These are phyloP conservation scores for Ammodytes marinus DNA, from an alignment of 2,113 vertebrate species.

Conservation along the genomic window DNA sequence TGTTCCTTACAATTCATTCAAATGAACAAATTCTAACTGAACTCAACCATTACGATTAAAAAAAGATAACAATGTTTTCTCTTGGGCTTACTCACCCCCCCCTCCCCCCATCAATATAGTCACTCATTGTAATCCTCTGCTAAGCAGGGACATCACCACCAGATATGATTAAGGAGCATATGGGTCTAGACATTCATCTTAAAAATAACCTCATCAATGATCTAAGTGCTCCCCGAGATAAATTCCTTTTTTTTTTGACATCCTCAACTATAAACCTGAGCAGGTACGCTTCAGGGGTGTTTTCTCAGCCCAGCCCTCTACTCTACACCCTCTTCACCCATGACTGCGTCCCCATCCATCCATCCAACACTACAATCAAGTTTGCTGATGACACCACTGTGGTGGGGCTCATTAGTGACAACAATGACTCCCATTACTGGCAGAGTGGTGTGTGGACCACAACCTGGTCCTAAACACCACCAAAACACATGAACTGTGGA, in stretches of 20 bases:
- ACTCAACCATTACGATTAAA: background rate
- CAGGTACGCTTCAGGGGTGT: too few species aligned
- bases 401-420: too few species aligned
- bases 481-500: too few species aligned
- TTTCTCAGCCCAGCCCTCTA: too few species aligned
- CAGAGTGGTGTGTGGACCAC: too few species aligned
- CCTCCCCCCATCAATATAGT: background rate
- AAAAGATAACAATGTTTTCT: constrained; percentile 1
- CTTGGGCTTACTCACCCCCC: background rate
- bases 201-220: background rate
- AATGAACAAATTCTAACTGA: background rate
- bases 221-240: constrained; percentile 2
- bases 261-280: too few species aligned
- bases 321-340: too few species aligned
- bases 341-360: too few species aligned
- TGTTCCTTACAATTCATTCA: background rate
- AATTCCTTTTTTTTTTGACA: background rate
- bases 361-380: too few species aligned
- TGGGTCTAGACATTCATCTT: background rate
- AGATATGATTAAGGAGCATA: background rate
- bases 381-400: too few species aligned
- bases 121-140: background rate
- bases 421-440: too few species aligned
- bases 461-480: too few species aligned
- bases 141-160: background rate